Evolutionary conservation across 2,797 vertebrate species (phyloP).

Genomic region (Poecilia gillii): DNA sequence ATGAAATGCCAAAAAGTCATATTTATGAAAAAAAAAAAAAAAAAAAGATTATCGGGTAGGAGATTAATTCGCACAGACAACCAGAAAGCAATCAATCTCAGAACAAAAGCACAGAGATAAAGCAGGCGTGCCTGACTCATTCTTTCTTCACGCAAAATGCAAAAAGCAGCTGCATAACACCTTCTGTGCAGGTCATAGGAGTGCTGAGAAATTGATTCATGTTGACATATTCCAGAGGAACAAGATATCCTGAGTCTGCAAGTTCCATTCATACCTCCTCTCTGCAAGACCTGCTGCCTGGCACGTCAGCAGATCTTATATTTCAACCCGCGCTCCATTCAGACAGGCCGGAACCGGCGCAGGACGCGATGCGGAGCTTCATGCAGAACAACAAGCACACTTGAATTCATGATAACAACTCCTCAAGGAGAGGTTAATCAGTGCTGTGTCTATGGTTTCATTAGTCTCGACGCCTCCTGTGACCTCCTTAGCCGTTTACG

Average conservation of each 20-base stretch:
- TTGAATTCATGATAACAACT: constrained; percentile 29
- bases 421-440: constrained; percentile 17
- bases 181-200: constrained; percentile 58
- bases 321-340: constrained; percentile 46
- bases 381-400: constrained; percentile 38
- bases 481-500: constrained; percentile 28
- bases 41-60: background rate
- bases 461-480: constrained; percentile 40
- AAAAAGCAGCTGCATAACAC: constrained; percentile 50
- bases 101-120: constrained; percentile 56
- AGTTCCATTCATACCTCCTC: constrained; percentile 79
- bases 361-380: constrained; percentile 31
- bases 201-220: constrained; percentile 64
- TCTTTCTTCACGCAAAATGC: constrained; percentile 39
- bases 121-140: constrained; percentile 26
- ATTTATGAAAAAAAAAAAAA: background rate
- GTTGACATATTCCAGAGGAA: constrained; percentile 72
- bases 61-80: constrained; percentile 12
- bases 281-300: constrained; percentile 61
- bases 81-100: constrained; percentile 56
- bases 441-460: constrained; percentile 49
- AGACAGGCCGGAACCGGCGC: constrained; percentile 21
- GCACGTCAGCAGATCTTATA: constrained; percentile 74
- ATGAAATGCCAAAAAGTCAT: constrained; percentile 6
- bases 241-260: constrained; percentile 75